Base-by-base conservation (phyloP, 2,888 invertebrate species). In the Cremastobaeus sp. region DNA sequence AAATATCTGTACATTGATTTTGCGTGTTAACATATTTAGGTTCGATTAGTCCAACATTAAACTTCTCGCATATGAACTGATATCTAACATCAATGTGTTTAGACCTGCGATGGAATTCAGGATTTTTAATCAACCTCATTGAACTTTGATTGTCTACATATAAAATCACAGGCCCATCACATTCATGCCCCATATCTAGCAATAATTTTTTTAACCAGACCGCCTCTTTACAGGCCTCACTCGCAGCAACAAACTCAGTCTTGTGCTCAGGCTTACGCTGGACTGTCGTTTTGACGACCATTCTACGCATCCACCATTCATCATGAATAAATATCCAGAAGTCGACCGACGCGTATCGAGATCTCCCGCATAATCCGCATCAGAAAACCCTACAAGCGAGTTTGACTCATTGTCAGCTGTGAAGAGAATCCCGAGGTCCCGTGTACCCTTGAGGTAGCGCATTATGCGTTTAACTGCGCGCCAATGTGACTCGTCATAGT, bases 231-330 rank as follows among this genome's bases (percentile, higher is more conserved):
- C 74, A 73, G 2, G 79, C 77, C 15, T 74, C 68, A 17, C 70
- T 73, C 4, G 82, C 79, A 0, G 82, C 81, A n/a, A 83, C 70
- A 39, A 78, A 80, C 34, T 84, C 81, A 1, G 81, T 80, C 39
- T 79, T 0, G 54, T 54, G 8, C 54, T 65, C 20, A 54, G 11
- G 15, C 47, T 65, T 2, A 65, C 45, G 15, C 8, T 43, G 12
- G 11, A 2, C 35, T 64, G 64, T 14, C 52, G 15, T 6, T 28
- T 52, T 3, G 52, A 64, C 11, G 64, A 64, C 64, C 64, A 64
- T 9, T 52, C 21, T 2, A 62, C 39, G 17, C 50, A 62, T 5
- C 62, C 41, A 11, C 43, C 50, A 37, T 25, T 50, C 41, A 52
- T 32, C 32, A 62, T 18, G 20, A 60, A 76, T 1, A 76, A 37